phyloP scores from a whole-genome alignment of 2,797 vertebrate genomes.

The Darevskia nairensis region DNA sequence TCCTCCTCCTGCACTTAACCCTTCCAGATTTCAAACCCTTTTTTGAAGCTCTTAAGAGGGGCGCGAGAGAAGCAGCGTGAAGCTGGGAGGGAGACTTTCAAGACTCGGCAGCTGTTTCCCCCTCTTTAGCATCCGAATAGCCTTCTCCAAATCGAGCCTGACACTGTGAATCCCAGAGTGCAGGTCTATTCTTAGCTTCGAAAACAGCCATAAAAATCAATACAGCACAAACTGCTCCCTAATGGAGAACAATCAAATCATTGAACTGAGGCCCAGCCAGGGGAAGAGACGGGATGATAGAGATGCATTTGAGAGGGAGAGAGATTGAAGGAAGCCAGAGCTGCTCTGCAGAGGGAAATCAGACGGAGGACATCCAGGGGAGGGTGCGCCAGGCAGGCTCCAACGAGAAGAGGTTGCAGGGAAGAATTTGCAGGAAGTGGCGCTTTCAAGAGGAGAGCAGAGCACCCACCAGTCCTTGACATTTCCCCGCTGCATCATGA shows the following conservation, averaged over 20 bases:
- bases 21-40: not conserved
- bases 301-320: slow-evolving; percentile 7
- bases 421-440: not conserved
- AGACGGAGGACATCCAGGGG: not conserved
- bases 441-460: no score
- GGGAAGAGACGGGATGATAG: not conserved
- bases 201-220: slow-evolving; percentile 42
- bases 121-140: not conserved
- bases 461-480: no score
- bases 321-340: not conserved
- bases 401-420: not conserved
- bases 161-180: slow-evolving; percentile 21
- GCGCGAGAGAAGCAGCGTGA: no score
- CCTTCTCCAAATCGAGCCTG: slow-evolving; percentile 21
- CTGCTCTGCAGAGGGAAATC: not conserved
- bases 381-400: not conserved
- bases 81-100: not conserved
- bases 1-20: not conserved
- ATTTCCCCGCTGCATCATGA: no score
- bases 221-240: slow-evolving; percentile 38
- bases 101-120: not conserved
- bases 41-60: not conserved
- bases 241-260: slow-evolving; percentile 41
- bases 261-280: slow-evolving; percentile 18
- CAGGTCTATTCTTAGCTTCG: slow-evolving; percentile 33